Evolutionary conservation across 2,888 invertebrate species (phyloP).

Genomic region (Agonopterix subpropinquella): DNA sequence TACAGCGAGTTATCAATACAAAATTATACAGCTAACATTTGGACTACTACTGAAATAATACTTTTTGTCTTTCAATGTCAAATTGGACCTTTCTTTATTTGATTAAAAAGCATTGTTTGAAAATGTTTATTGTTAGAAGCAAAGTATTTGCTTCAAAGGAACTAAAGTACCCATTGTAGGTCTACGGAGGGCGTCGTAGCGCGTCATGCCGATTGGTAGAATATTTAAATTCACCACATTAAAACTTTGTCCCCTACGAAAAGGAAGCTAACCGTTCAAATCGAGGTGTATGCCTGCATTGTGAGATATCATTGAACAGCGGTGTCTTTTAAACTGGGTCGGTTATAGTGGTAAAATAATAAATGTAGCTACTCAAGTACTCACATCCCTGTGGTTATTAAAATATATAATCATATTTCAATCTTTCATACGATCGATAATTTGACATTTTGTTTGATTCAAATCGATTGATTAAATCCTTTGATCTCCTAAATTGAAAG

Average conservation of each 20-base stretch:
- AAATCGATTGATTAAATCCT: too few species aligned
- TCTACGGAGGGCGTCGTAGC: not conserved
- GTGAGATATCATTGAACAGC: conserved; percentile 14
- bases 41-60: too few species aligned
- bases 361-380: not conserved
- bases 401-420: too few species aligned
- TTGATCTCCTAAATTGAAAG: too few species aligned
- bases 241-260: conserved; percentile 29
- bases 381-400: not conserved
- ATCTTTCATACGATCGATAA: too few species aligned
- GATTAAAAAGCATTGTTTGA: not conserved
- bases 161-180: not conserved
- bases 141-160: not conserved
- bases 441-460: too few species aligned
- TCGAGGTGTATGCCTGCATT: conserved; percentile 23
- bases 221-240: conserved; percentile 39
- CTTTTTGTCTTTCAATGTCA: too few species aligned
- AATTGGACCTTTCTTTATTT: not conserved
- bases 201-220: conserved; percentile 15
- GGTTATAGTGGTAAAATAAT: conserved; percentile 16
- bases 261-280: conserved; percentile 34
- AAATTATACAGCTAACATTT: not conserved
- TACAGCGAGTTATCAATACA: conserved; percentile 5
- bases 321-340: conserved; percentile 20
- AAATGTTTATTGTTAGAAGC: not conserved